Evolutionary conservation across 2,888 invertebrate genomes (phyloP), one percentile per base, ranked within the genome.

Genomic region (Sarcophaga rosellei): DNA sequence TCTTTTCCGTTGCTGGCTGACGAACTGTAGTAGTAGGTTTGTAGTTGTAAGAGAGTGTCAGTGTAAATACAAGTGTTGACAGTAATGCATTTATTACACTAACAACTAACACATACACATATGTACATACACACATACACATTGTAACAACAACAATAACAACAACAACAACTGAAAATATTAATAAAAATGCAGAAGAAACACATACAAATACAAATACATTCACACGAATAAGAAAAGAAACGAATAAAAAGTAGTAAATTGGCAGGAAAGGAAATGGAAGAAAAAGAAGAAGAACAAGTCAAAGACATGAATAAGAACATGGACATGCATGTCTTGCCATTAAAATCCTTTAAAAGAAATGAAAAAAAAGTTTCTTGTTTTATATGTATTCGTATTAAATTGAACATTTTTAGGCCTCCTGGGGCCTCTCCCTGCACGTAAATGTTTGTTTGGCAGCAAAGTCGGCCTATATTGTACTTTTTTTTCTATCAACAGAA

Each of bases 41-140:
- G 63, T 65, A 65, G 63, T 59, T 69, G 63, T 73, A 44, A 68
- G 63, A 53, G 44, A 74, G 62, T 81, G 81, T 23, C 47, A 69
- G 68, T 78, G 69, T 45, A 80, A 72, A 15, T 73, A 69, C 70
- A 78, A 78, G 75, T 79, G 86, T 78, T 84, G 86, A 82, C 85
- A 87, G 85, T 87, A 87, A 87, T 87, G 85, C 87, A 87, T 84
- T 86, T 86, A 82, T 85, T 77, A 72, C 76, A 81, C 78, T 80
- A 69, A 20, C 35, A 45, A 70, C 77, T 45, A 62, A 73, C 17
- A 45, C 35, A 63, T 63, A 25, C 25, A 25, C 25, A 25, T 4
- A 25, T 4, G 4, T 4, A 25, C 35, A 35, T 1, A 1, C 10
- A 73, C 0, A 17, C 20, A 47, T 17, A n/a, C 59, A 62, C 25